Base-by-base conservation (phyloP, 2,888 invertebrate species). In the Antheraea assamensis region DNA sequence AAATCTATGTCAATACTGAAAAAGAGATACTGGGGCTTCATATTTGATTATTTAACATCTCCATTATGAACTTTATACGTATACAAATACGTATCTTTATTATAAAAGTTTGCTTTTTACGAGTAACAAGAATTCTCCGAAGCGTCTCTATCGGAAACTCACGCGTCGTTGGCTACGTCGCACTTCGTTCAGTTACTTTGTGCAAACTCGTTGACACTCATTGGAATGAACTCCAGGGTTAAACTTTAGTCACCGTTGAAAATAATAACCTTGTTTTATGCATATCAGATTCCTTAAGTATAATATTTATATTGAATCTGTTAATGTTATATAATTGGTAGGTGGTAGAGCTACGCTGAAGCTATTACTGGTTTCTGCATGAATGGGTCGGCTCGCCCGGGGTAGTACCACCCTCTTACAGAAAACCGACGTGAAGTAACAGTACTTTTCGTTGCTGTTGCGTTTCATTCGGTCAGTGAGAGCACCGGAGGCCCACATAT, bases 91-190 rank as follows among this genome's bases (percentile, higher is more conserved):
- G 75, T 71, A 64, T 55, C 52, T 52, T 68, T 66, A 24, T 72
- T 68, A 35, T 72, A 35, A 35, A 49, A 72, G 72, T 49, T 55
- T 49, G 31, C 21, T 52, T 72, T 66, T 72, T 72, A 52, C 35
- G 52, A 55, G 49, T 66, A 13, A 15, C 47, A 64, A 73, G 55
- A 70, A 42, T 73, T 70, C 70, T 27, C 70, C 27, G 75, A 75
- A 79, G 80, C 75, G 78, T 79, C 80, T 85, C 86, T 90, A 90
- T 90, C 89, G 77, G 81, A 74, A 77, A 79, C 76, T 87, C 84
- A 90, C 90, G 88, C 88, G 82, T 87, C 90, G 88, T 86, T 90
- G 88, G 79, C 81, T 86, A 76, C 83, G 80, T 83, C 83, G 79
- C 79, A 80, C 80, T 85, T 86, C 85, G 80, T 84, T 82, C 85